phyloP scores from a whole-genome alignment of 1,140 invertebrate species.

The Antheraea pernyi region DNA sequence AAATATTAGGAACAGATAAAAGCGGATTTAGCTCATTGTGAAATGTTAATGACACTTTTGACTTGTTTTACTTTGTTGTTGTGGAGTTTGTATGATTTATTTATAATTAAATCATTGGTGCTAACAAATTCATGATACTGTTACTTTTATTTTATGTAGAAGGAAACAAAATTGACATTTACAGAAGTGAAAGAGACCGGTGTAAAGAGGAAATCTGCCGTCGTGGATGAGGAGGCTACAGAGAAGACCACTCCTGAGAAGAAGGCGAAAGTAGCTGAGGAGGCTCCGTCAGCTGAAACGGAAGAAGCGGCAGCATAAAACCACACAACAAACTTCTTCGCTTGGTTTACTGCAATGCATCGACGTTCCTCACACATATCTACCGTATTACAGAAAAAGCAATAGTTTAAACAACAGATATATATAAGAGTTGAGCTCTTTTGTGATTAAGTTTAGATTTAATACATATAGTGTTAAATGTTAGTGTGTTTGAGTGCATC shows the following conservation, averaged over 20 bases:
- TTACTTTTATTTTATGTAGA: not conserved
- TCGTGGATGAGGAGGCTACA: slow-evolving; percentile 77
- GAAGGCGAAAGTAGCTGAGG: slow-evolving; percentile 85
- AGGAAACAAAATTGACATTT: slow-evolving; percentile 16
- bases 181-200: slow-evolving; percentile 68
- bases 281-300: slow-evolving; percentile 79
- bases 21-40: too few species aligned
- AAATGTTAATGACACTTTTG: too few species aligned
- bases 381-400: slow-evolving; percentile 42
- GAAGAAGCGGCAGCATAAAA: slow-evolving; percentile 84
- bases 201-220: slow-evolving; percentile 86
- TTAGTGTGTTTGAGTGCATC: slow-evolving; percentile 44
- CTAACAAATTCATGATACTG: too few species aligned
- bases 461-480: too few species aligned
- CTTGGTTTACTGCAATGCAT: slow-evolving; percentile 77
- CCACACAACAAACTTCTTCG: slow-evolving; percentile 25
- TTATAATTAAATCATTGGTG: too few species aligned
- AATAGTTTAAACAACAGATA: slow-evolving; percentile 56
- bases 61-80: too few species aligned
- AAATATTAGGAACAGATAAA: too few species aligned
- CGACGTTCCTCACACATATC: slow-evolving; percentile 45
- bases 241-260: slow-evolving; percentile 85
- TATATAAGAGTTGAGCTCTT: slow-evolving; percentile 67
- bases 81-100: too few species aligned
- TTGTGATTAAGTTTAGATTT: slow-evolving; percentile 38